These are phyloP conservation scores for Xanthia togata DNA, from an alignment of 2,888 invertebrate species.

Conservation along the genomic window DNA sequence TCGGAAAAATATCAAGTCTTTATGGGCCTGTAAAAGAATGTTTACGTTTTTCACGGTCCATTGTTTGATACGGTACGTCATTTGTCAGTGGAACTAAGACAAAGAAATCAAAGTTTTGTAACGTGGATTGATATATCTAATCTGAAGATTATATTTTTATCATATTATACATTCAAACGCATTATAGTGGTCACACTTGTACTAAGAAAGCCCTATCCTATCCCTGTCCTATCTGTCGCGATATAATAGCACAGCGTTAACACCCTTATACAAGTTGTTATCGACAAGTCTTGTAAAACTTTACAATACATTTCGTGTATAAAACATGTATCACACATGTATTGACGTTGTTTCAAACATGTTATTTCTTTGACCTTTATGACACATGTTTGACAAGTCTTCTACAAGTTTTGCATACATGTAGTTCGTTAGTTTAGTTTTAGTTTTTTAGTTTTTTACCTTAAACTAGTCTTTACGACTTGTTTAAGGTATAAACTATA, in stretches of 20 bases:
- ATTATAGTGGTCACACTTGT: not conserved
- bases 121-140: not conserved
- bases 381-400: not conserved
- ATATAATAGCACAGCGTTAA: not conserved
- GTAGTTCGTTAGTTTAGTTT: too few species aligned
- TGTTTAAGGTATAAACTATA: too few species aligned
- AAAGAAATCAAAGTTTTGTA: not conserved
- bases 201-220: not conserved
- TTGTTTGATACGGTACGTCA: constrained; percentile 19
- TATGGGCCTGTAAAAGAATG: constrained; percentile 65
- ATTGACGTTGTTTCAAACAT: not conserved
- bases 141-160: not conserved
- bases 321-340: not conserved
- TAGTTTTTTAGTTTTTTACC: too few species aligned
- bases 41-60: constrained; percentile 31
- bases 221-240: not conserved
- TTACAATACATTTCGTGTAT: not conserved
- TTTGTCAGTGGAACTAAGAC: too few species aligned
- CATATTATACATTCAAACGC: not conserved
- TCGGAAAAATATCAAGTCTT: constrained; percentile 64
- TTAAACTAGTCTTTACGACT: not conserved
- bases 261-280: not conserved
- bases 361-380: not conserved
- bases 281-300: not conserved
- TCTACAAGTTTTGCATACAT: not conserved